These are phyloP conservation scores for Papilio aristodemus DNA, from an alignment of 1,140 invertebrate species.

Conservation along the genomic window DNA sequence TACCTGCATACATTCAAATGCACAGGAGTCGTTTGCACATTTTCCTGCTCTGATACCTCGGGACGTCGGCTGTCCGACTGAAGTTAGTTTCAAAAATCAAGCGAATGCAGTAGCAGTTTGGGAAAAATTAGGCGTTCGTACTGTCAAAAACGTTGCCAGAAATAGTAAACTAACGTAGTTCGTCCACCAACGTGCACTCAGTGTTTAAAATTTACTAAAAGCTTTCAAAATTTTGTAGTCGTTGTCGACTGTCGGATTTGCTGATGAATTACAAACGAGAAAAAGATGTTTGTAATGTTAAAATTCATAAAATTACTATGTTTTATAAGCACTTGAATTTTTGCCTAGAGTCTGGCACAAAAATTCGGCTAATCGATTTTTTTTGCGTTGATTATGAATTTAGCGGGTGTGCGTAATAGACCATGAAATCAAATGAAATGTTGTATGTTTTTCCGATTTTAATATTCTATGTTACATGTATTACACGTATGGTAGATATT, in stretches of 20 bases:
- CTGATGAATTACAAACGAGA: background rate
- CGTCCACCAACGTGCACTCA: background rate
- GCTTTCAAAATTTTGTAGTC: slow-evolving; percentile 12
- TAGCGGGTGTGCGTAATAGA: too few relatives aligned
- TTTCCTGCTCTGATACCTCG: slow-evolving; percentile 55
- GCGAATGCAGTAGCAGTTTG: slow-evolving; percentile 41
- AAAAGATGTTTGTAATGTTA: background rate
- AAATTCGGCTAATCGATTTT: too few relatives aligned
- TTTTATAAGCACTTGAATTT: background rate
- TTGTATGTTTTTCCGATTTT: background rate
- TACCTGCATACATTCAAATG: slow-evolving; percentile 61
- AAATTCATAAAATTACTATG: background rate
- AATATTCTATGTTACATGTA: background rate
- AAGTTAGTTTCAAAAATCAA: slow-evolving; percentile 70
- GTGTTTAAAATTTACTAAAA: slow-evolving; percentile 17
- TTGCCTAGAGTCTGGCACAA: too few relatives aligned
- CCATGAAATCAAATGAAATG: background rate
- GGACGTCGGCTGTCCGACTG: slow-evolving; percentile 51
- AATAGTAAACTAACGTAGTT: slow-evolving; percentile 33
- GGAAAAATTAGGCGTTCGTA: slow-evolving; percentile 63
- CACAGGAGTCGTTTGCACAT: slow-evolving; percentile 46
- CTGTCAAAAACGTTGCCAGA: slow-evolving; percentile 40
- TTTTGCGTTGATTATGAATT: too few relatives aligned
- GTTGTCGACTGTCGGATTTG: slow-evolving; percentile 1
- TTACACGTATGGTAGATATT: background rate